Evolutionary conservation across 2,113 vertebrate species (phyloP), one percentile per base, ranked within the genome.

Genomic region (Sander vitreus): DNA sequence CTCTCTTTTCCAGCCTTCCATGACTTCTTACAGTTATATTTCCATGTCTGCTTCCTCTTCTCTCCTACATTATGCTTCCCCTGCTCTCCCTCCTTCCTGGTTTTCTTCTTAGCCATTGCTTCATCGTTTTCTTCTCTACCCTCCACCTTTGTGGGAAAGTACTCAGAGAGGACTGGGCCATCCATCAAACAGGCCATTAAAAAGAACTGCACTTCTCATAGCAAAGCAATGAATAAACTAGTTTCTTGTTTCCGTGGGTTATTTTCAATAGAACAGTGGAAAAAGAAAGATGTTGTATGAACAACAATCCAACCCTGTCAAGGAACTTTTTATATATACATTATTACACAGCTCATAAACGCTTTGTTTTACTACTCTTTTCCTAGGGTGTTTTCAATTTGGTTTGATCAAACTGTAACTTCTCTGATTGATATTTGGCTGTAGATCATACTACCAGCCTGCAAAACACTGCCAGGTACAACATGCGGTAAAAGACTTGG

Each of bases 361-460:
- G 9, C 68, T 21, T 69, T 57, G 50, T 81, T 90, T 88, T 89
- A 89, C 80, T 43, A 55, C 67, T 76, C 67, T 69, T 80, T 76
- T 81, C 57, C 36, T 21, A 21, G 39, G 25, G 33, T 71, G 25
- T 80, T 91, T 88, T 86, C 36, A 65, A 3, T 81, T 90, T 47
- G n/a, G 21, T 78, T 90, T 86, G 74, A 80, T 86, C 66, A 81
- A 77, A 75, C 78, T 84, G 57, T 75, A 68, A 63, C 55, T 62
- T 63, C 73, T 82, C 6, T 87, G 79, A 90, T 74, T 81, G 82
- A 78, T 73, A 63, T 84, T 84, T 89, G 82, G 74, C 77, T 69
- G 68, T 13, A 67, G 72, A 72, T 72, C 47, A 64, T 19, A 47
- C 45, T 64, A 5, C 62, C 23, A 70, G n/a, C 18, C 48, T 60